Evolutionary conservation across 2,797 vertebrate species (phyloP), one percentile per base, ranked within the genome.

Genomic region (Melanotaenia boesemani): DNA sequence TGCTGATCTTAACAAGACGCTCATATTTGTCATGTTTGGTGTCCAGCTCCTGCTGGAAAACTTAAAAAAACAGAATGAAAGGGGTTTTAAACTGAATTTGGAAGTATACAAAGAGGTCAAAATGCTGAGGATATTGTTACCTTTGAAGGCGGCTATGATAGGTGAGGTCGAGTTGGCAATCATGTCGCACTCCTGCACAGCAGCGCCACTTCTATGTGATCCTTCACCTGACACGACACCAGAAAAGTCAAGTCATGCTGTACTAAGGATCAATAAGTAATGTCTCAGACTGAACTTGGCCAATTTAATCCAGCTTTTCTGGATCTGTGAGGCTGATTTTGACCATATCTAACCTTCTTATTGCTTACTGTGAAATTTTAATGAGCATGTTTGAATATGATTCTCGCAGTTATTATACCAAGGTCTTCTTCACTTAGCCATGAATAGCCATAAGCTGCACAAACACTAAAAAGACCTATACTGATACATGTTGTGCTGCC

Each of bases 21-120:
- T 99, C 98, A 0, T 99, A 94, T 88, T 97, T 99, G 82, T 99
- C 98, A 0, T 99, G 97, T 79, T 95, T 96, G 63, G 95, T 95
- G 88, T 99, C 98, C 2, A 99, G 95, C 83, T 99, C 98, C 92
- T 95, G 92, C 84, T 99, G 98, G 91, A 99, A 99, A 0, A 92
- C 98, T 99, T 73, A 0, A 68, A 72, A 72, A 67, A 30, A 74
- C 5, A 30, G 8, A 68, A 24, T 28, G 5, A 60, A 34, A 22
- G 0, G 7, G 6, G 20, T 48, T 48, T 41, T 2, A 0, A 48
- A 18, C 46, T 48, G 46, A 48, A 48, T 48, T 48, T 8, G 20
- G 18, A 48, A n/a, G 6, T 48, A 48, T 6, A 48, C 46, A 8
- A 6, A 64, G 65, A 41, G n/a, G 20, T 26, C 2, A 32, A 71